Evolutionary conservation across 2,797 vertebrate species (phyloP).

Genomic region (Nasua narica): DNA sequence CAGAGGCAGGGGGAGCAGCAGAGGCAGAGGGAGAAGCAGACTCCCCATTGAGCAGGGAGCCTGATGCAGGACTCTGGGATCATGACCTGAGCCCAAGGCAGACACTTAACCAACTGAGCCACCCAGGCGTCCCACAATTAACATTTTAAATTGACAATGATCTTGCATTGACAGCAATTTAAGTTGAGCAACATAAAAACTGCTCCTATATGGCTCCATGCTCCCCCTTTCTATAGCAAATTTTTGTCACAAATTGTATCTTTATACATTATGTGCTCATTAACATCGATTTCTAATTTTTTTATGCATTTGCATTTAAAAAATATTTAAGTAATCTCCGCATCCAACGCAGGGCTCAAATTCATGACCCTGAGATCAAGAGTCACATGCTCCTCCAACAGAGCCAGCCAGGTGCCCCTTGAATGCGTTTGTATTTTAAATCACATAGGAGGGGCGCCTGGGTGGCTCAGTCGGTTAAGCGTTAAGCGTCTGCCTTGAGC

Average conservation of each 20-base stretch:
- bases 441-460: not conserved
- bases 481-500: no score
- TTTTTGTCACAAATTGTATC: not conserved
- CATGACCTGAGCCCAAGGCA: not conserved
- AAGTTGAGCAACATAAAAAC: not conserved
- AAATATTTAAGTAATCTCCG: not conserved
- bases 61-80: rapidly evolving
- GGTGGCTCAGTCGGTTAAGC: rapidly evolving
- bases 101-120: not conserved
- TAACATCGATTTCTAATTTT: not conserved
- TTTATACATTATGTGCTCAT: not conserved
- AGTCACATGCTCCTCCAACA: not conserved
- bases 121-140: not conserved
- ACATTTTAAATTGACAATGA: not conserved
- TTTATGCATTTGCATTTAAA: not conserved
- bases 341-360: not conserved
- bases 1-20: no score
- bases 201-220: not conserved
- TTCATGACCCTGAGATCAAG: not conserved
- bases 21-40: no score
- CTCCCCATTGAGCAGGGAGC: no score
- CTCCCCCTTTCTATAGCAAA: not conserved
- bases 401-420: not conserved
- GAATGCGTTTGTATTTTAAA: not conserved
- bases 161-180: not conserved